Conservation (phyloP, 1,140 invertebrate genomes). For the Leptinotarsa defecta region DNA sequence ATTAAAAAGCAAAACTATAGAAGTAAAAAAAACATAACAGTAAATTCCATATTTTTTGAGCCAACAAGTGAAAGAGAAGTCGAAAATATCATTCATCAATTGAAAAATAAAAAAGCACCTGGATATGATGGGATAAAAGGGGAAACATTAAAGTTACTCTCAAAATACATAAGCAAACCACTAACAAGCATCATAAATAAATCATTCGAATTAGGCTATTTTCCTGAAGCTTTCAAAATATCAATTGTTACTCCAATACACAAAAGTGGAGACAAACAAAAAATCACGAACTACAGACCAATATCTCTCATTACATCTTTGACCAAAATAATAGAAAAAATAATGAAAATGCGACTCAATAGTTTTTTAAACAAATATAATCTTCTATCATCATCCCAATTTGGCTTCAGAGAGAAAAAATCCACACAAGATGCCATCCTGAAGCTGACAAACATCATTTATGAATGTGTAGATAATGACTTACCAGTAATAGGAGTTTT, state of each 20-base stretch:
- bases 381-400: neutral
- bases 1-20: neutral
- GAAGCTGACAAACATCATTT: constrained; percentile 2
- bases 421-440: constrained; percentile 6
- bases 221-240: constrained; percentile 11
- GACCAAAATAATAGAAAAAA: constrained; percentile 10
- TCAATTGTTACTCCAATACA: constrained; percentile 14
- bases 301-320: constrained; percentile 9
- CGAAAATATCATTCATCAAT: neutral
- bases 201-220: neutral
- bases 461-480: constrained; percentile 6
- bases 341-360: constrained; percentile 1
- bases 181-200: neutral
- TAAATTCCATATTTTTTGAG: neutral
- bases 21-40: neutral
- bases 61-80: constrained; percentile 7
- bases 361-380: constrained; percentile 5
- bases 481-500: constrained; percentile 3
- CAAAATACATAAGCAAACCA: neutral
- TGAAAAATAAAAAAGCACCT: constrained; percentile 6
- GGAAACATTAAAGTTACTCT: neutral
- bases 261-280: neutral
- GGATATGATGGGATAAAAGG: constrained; percentile 4
- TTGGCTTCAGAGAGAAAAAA: constrained; percentile 9
- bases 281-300: constrained; percentile 10